Base-by-base conservation (phyloP, 2,113 vertebrate species). In the Epinephelus lanceolatus region DNA sequence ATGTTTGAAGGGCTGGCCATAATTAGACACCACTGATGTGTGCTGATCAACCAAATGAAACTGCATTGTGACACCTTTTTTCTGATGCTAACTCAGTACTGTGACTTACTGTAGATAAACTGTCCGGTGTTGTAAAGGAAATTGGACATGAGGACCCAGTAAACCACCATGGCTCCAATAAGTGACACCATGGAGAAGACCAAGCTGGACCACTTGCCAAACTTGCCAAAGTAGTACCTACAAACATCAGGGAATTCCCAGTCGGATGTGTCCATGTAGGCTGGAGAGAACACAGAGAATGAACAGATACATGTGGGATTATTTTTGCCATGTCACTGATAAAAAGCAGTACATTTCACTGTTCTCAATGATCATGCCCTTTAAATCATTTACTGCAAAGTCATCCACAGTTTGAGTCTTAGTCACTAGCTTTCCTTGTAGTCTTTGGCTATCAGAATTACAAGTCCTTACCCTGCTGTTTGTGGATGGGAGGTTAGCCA, bases 131-230 rank as follows among this genome's bases (percentile, higher is more conserved):
- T 99, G 91, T 94, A 99, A 45, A 99, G 95, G 85, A 99, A 99
- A 93, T 99, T 99, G 81, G 98, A 98, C 98, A 99, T 99, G 74
- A 99, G 98, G 27, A 99, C 98, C 98, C 98, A 99, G 87, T 99
- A 99, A 83, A 99, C 97, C 88, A 99, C 96, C 98, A 99, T 98
- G 61, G 98, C 98, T 91, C 98, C 98, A 79, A 98, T 88, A 33
- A 99, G 96, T 0, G 98, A 99, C 78, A 99, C 94, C 95, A 98
- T 88, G 30, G 98, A 99, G 94, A 99, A 99, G 5, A 99, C 27
- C 47, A 99, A 95, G 85, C 98, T 98, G 21, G 97, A 97, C 98
- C 98, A 98, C 14, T 97, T 96, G 59, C 98, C 98, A 86, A 97
- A 96, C 33, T 96, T 95, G 45, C 98, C 98, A 90, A 99, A 99